Conservation (phyloP, 1,140 invertebrate genomes). For the Lepidurus arcticus region DNA sequence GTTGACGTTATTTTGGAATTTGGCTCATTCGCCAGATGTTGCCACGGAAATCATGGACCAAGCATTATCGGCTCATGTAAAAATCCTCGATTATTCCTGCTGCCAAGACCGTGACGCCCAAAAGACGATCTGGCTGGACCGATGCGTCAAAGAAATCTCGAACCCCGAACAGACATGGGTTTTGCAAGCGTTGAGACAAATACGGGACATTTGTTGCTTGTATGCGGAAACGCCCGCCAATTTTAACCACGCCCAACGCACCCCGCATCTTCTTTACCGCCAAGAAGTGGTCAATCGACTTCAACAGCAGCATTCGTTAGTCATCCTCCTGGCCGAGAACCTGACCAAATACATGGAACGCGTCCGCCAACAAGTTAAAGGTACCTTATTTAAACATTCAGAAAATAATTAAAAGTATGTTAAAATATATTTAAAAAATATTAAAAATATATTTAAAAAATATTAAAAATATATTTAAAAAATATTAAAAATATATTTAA, state of each 20-base stretch:
- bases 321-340: conserved; percentile 89
- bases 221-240: conserved; percentile 73
- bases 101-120: conserved; percentile 90
- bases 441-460: too few species aligned
- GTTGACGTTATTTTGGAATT: conserved; percentile 92
- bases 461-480: not conserved
- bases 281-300: conserved; percentile 83
- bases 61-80: conserved; percentile 88
- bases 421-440: too few species aligned
- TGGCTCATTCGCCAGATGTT: conserved; percentile 92
- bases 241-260: conserved; percentile 51
- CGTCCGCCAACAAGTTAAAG: conserved; percentile 63
- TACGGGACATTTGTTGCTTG: conserved; percentile 88
- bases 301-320: conserved; percentile 84
- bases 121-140: conserved; percentile 91
- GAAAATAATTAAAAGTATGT: too few species aligned
- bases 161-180: conserved; percentile 77
- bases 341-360: conserved; percentile 87
- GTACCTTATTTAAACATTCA: conserved; percentile 41
- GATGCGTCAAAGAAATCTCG: conserved; percentile 91
- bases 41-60: conserved; percentile 97
- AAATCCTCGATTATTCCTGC: conserved; percentile 96
- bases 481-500: conserved; percentile 23
- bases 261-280: conserved; percentile 49
- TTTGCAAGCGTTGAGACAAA: conserved; percentile 88